A percentile compares a stretch with the other conserved stretches of the same genome.
phyloP scores from a whole-genome alignment of 1,140 invertebrate species.

The Drosophila ananassae region DNA sequence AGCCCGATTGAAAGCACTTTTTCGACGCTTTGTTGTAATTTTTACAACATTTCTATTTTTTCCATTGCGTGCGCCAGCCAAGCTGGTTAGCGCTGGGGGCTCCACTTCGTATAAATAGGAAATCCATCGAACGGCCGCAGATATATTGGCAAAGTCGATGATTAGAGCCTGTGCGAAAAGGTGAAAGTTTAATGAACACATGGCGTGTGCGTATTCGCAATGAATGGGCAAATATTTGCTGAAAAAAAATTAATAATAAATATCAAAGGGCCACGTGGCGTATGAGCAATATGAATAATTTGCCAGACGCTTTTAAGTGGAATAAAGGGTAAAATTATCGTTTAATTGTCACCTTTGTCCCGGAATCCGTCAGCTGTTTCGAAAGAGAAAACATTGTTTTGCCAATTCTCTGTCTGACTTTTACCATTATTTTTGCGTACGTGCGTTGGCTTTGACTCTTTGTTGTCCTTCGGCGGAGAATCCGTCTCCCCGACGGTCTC shows the following conservation, averaged over 20 bases:
- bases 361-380: neutral
- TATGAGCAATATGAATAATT: slow-evolving; percentile 39
- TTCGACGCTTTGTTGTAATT: slow-evolving; percentile 55
- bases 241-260: slow-evolving; percentile 16
- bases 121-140: slow-evolving; percentile 36
- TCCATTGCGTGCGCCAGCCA: slow-evolving; percentile 39
- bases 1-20: slow-evolving; percentile 37
- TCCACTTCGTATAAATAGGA: slow-evolving; percentile 49
- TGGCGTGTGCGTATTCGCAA: slow-evolving; percentile 56
- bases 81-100: slow-evolving; percentile 12
- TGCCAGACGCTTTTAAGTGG: slow-evolving; percentile 1
- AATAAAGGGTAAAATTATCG: slow-evolving; percentile 6
- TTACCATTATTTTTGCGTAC: slow-evolving; percentile 14
- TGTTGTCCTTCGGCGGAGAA: slow-evolving; percentile 13
- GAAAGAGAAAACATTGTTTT: neutral
- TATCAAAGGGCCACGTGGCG: slow-evolving; percentile 24
- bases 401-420: neutral
- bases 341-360: slow-evolving; percentile 30
- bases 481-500: slow-evolving; percentile 23
- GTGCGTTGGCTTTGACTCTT: slow-evolving; percentile 24
- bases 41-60: slow-evolving; percentile 54
- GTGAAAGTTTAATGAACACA: slow-evolving; percentile 78
- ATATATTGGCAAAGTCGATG: slow-evolving; percentile 26
- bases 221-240: slow-evolving; percentile 36
- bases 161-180: slow-evolving; percentile 48